These are phyloP conservation scores for Eueremaeus valkanovi DNA, from an alignment of 2,888 invertebrate genomes.

Conservation along the genomic window DNA sequence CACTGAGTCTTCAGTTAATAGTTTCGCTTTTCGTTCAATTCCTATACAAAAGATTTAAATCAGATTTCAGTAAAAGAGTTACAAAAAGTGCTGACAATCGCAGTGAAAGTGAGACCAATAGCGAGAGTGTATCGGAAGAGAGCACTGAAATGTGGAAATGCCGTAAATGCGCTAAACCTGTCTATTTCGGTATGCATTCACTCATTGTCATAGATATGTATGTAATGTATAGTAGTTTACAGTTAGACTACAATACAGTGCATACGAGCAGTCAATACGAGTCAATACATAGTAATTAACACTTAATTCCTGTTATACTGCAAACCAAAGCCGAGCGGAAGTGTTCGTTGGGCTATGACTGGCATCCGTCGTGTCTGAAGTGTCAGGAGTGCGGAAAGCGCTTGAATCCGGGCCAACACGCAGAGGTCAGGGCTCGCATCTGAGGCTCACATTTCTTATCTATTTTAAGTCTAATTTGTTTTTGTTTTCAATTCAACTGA, in stretches of 20 bases:
- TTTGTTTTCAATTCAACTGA: too few relatives aligned
- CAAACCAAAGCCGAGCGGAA: constrained; percentile 68
- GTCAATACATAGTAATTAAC: too few relatives aligned
- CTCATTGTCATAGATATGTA: too few relatives aligned
- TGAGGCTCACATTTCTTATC: not conserved
- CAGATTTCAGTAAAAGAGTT: not conserved
- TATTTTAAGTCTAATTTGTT: not conserved
- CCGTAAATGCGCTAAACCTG: constrained; percentile 75
- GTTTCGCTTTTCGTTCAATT: not conserved
- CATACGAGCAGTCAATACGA: too few relatives aligned
- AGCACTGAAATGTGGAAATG: constrained; percentile 67
- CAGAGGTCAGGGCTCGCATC: constrained; percentile 59
- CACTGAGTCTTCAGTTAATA: constrained; percentile 8
- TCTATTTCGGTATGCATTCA: constrained; percentile 65
- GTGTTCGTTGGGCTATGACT: constrained; percentile 77
- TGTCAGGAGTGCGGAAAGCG: constrained; percentile 78
- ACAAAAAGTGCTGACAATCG: not conserved
- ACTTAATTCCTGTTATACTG: too few relatives aligned
- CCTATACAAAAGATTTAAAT: not conserved
- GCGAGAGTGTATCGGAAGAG: too few relatives aligned
- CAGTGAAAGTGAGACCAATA: not conserved
- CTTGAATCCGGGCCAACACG: constrained; percentile 76
- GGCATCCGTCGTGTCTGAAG: constrained; percentile 77
- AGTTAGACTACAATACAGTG: too few relatives aligned
- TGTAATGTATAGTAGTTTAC: too few relatives aligned